A percentile compares a stretch with the other conserved stretches of the same genome.
phyloP scores from a whole-genome alignment of 1,140 invertebrate genomes.

The Rhynchophorus ferrugineus region DNA sequence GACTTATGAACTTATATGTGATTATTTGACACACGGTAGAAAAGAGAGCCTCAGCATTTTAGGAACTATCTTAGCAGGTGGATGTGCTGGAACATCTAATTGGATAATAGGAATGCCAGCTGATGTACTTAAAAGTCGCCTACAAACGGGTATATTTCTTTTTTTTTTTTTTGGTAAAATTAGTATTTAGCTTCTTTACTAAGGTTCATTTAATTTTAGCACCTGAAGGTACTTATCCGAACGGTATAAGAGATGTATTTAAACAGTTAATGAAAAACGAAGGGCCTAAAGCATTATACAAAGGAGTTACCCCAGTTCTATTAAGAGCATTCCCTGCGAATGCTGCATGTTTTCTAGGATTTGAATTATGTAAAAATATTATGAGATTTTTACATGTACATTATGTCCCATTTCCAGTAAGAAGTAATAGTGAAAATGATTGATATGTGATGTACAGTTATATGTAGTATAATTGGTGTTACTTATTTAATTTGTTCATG shows the following conservation, averaged over 20 bases:
- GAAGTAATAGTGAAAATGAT: no score
- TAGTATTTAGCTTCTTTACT: no score
- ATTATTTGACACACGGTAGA: slow-evolving; percentile 54
- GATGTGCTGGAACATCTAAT: slow-evolving; percentile 91
- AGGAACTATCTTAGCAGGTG: slow-evolving; percentile 84
- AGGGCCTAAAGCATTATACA: slow-evolving; percentile 72
- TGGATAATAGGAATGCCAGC: slow-evolving; percentile 95
- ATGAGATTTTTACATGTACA: slow-evolving; percentile 9
- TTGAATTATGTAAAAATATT: slow-evolving; percentile 51
- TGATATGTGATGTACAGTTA: no score
- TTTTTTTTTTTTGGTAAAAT: no score
- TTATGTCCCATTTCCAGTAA: not conserved
- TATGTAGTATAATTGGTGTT: no score
- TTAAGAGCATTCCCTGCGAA: slow-evolving; percentile 90
- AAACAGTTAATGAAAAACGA: slow-evolving; percentile 69
- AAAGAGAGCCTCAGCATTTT: slow-evolving; percentile 43
- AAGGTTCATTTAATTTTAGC: slow-evolving; percentile 58
- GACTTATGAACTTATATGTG: slow-evolving; percentile 88
- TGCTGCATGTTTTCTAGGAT: slow-evolving; percentile 85
- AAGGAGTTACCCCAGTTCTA: slow-evolving; percentile 80
- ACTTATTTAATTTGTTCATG: no score
- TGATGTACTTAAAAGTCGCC: slow-evolving; percentile 93
- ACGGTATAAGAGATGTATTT: slow-evolving; percentile 81
- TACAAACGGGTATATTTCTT: slow-evolving; percentile 74
- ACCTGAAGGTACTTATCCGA: slow-evolving; percentile 81